Evolutionary conservation across 2,113 vertebrate genomes (phyloP).

Genomic region (Percina caprodes): DNA sequence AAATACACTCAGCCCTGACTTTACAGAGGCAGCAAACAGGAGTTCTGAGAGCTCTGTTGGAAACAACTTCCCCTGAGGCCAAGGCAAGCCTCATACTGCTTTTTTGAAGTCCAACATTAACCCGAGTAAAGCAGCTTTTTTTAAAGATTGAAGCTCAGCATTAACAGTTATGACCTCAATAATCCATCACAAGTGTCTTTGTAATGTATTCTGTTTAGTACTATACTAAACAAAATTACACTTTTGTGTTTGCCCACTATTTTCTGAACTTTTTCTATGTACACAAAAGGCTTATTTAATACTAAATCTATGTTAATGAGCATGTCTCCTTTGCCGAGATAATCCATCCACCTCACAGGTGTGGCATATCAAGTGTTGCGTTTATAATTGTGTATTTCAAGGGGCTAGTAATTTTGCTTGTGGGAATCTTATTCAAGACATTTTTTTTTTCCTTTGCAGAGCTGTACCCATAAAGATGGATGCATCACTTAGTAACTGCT

Average conservation of each 20-base stretch:
- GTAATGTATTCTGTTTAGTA: conserved; percentile 3
- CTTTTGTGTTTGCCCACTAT: too few relatives aligned
- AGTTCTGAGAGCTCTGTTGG: background rate
- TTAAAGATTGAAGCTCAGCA: background rate
- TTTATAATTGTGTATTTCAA: background rate
- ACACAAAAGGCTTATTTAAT: too few relatives aligned
- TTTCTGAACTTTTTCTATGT: too few relatives aligned
- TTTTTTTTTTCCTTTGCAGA: background rate
- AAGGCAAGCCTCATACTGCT: background rate
- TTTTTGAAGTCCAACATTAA: background rate
- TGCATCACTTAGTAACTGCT: conserved; percentile 37
- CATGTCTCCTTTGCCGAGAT: too few relatives aligned
- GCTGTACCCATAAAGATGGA: conserved; percentile 8
- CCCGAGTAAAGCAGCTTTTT: background rate
- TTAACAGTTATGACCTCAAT: background rate
- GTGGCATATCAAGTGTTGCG: too few relatives aligned
- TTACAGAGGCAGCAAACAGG: background rate
- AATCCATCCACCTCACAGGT: too few relatives aligned
- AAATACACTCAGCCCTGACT: conserved; percentile 3
- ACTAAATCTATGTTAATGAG: too few relatives aligned
- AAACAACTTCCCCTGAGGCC: conserved; percentile 2
- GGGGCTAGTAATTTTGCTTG: conserved; percentile 4
- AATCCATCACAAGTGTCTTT: conserved; percentile 1
- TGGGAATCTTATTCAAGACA: conserved; percentile 3
- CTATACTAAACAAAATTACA: background rate